phyloP scores from a whole-genome alignment of 2,797 vertebrate genomes.

The Sorex maritimensis region DNA sequence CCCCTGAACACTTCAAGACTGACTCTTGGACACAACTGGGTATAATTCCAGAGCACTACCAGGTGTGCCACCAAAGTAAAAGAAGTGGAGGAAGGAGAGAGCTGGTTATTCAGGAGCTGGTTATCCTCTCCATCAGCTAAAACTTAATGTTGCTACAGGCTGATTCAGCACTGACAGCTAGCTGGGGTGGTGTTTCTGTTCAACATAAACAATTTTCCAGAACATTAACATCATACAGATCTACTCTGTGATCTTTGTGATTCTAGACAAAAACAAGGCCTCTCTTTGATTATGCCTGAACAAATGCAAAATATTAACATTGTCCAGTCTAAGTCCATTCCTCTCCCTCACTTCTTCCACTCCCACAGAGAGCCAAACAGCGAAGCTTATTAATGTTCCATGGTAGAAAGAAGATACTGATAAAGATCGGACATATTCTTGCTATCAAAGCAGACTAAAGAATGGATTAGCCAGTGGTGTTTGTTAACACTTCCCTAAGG shows the following conservation, averaged over 20 bases:
- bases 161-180: background rate
- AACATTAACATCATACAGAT: background rate
- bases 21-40: no score
- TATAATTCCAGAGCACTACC: no score
- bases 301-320: background rate
- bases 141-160: background rate
- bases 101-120: background rate
- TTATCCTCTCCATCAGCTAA: background rate
- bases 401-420: background rate
- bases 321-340: background rate
- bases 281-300: background rate
- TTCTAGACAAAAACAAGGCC: background rate
- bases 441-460: background rate
- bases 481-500: background rate
- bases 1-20: background rate
- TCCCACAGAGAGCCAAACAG: background rate
- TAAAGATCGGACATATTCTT: no score
- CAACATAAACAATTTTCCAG: background rate
- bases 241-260: background rate
- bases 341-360: no score
- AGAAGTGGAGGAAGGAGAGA: background rate
- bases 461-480: background rate
- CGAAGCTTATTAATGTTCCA: background rate
- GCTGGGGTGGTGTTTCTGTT: background rate
- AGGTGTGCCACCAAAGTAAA: background rate